Evolutionary conservation across 2,113 vertebrate genomes (phyloP), one percentile per base, ranked within the genome.

Genomic region (Hemiprocne comata): DNA sequence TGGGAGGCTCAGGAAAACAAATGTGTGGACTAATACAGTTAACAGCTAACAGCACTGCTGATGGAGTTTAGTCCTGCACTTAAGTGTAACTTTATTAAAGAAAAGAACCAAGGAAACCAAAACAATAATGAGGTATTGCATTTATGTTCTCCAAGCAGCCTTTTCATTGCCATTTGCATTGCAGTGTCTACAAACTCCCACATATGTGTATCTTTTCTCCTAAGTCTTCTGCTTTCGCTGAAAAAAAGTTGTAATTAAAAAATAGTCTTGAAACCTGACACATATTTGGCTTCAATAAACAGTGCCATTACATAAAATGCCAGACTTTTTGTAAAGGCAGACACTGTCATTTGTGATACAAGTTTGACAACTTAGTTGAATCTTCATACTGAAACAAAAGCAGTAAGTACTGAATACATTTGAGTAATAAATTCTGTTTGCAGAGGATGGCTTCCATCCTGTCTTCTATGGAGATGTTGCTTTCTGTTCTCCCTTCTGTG

Each of bases 241-340:
- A 77, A 93, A 87, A 48, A 25, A 90, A 94, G 75, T 89, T 85
- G 50, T 62, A 85, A 95, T 85, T 93, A 62, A 93, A 97, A 97
- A 97, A 69, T 80, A 88, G 44, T 83, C 92, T 90, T 94, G 44
- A 64, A 92, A 92, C 84, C 61, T 89, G 85, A 73, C 93, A 94
- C 71, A 33, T 92, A 94, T 94, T 97, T 97, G 95, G 90, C 83
- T 91, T 94, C 91, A 50, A 55, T 83, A 95, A 95, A 75, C 58
- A 70, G n/a, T 87, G 66, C 33, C 2, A 15, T 95, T 95, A 94
- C 58, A 93, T 95, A 79, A 94, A 95, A 69, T 92, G 36, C 38
- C 69, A 95, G 69, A 89, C 54, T 87, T 36, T 54, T 87, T 60
- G 62, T 85, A 78, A 60, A 79, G 54, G 77, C 55, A 71, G 76